Conservation (phyloP, 2,113 vertebrate species). For the Morphnarchus princeps region DNA sequence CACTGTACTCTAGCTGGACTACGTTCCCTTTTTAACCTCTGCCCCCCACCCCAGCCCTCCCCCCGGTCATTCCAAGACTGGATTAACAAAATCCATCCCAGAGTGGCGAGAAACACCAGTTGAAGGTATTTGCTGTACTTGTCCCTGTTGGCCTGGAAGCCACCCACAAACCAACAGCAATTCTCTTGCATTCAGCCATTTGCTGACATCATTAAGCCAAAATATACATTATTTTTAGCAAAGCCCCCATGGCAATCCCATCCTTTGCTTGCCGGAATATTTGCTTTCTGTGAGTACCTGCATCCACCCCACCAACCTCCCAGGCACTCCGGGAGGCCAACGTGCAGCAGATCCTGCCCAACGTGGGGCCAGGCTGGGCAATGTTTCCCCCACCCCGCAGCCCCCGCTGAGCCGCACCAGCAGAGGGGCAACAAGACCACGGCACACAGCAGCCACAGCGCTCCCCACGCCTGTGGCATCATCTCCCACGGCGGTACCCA, state of each 20-base stretch:
- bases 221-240: background rate
- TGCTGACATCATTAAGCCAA: background rate
- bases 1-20: background rate
- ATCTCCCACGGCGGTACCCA: background rate
- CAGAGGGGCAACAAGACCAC: background rate
- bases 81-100: background rate
- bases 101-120: background rate
- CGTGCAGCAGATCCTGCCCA: background rate
- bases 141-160: background rate
- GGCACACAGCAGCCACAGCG: background rate
- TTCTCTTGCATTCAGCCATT: background rate
- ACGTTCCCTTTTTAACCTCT: background rate
- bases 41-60: background rate
- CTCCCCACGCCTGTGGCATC: fast-evolving
- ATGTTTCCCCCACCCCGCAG: background rate
- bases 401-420: background rate
- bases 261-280: background rate
- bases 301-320: background rate
- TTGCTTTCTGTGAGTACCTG: background rate
- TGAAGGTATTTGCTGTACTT: background rate
- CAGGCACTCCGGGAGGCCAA: background rate
- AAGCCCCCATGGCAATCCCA: background rate
- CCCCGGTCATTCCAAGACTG: background rate
- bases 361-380: background rate
- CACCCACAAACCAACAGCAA: background rate